A percentile compares a stretch with the other conserved stretches of the same genome.
These are phyloP conservation scores for Alitta virens DNA, from an alignment of 2,888 invertebrate genomes.

Conservation along the genomic window DNA sequence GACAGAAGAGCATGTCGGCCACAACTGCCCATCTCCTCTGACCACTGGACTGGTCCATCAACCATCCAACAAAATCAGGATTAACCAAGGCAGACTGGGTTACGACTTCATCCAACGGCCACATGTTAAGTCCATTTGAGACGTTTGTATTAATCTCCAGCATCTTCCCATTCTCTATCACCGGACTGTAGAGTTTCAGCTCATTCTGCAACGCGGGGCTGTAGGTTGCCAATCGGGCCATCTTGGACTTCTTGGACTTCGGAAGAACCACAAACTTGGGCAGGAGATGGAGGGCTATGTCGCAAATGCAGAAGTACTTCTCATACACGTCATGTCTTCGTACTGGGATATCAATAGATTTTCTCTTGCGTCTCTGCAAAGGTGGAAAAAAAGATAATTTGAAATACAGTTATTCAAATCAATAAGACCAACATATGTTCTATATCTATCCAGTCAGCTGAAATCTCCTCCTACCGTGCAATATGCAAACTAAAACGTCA, in stretches of 20 bases:
- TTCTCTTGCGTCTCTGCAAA: no score
- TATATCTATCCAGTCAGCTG: no score
- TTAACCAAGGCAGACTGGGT: conserved; percentile 35
- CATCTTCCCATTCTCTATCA: no score
- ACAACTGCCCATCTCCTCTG: conserved; percentile 39
- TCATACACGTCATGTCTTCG: background rate
- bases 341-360: no score
- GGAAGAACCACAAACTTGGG: background rate
- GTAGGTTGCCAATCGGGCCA: background rate
- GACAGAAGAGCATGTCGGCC: conserved; percentile 41
- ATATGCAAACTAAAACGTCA: no score
- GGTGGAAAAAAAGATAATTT: no score
- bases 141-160: background rate
- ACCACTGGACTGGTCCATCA: conserved; percentile 35
- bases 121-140: background rate
- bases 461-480: no score
- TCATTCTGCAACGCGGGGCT: background rate
- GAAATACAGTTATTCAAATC: no score
- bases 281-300: background rate
- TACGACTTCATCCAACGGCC: conserved; percentile 12
- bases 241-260: background rate
- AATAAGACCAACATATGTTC: no score
- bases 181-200: no score
- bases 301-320: background rate
- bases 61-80: conserved; percentile 40